Evolutionary conservation across 2,888 invertebrate genomes (phyloP).

Genomic region (Selenia dentaria): DNA sequence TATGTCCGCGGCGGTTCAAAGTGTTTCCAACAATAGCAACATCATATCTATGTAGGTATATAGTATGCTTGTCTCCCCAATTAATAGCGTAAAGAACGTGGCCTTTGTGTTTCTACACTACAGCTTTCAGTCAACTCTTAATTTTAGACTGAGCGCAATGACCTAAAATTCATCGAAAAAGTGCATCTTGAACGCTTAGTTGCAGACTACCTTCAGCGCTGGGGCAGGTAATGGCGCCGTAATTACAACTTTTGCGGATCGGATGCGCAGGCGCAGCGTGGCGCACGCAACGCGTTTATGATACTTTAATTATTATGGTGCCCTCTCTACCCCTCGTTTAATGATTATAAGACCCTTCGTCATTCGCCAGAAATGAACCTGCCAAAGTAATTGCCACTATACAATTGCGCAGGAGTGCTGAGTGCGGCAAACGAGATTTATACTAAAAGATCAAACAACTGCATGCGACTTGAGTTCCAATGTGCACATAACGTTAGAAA

Average conservation of each 20-base stretch:
- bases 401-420: neutral
- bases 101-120: no score
- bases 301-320: conserved; percentile 43
- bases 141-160: neutral
- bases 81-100: no score
- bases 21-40: no score
- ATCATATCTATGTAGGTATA: no score
- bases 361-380: conserved; percentile 25
- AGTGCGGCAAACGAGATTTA: conserved; percentile 7
- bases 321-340: conserved; percentile 3
- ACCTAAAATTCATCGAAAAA: conserved; percentile 7
- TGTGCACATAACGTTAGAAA: no score
- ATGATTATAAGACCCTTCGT: conserved; percentile 15
- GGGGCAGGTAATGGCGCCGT: conserved; percentile 34
- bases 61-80: no score
- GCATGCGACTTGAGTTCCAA: no score
- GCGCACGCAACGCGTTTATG: conserved; percentile 40
- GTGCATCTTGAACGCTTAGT: neutral
- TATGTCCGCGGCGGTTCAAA: no score
- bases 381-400: conserved; percentile 33
- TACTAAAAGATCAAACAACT: neutral
- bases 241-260: conserved; percentile 37
- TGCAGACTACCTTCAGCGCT: neutral
- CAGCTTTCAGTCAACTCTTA: neutral
- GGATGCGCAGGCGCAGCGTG: conserved; percentile 31